Evolutionary conservation across 2,888 invertebrate genomes (phyloP).

Genomic region (Oxytorus armatus): DNA sequence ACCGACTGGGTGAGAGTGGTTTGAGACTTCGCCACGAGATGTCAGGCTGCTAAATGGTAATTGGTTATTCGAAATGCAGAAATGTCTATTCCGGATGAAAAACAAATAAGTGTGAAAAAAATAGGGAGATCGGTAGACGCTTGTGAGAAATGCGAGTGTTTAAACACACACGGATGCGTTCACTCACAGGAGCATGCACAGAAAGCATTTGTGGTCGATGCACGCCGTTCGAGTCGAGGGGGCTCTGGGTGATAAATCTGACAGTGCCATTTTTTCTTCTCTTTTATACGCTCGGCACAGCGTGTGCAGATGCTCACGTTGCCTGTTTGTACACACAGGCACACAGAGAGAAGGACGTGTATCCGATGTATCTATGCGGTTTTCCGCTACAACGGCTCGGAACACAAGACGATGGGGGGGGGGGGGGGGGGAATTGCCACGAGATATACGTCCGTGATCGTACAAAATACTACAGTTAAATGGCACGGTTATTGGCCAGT

Average conservation of each 20-base stretch:
- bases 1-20: too few relatives aligned
- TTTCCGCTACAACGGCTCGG: conserved; percentile 7
- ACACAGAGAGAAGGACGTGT: background rate
- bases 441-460: background rate
- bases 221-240: conserved; percentile 23
- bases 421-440: too few relatives aligned
- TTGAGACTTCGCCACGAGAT: too few relatives aligned
- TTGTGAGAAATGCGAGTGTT: background rate
- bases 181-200: background rate
- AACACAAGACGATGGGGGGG: conserved; percentile 1
- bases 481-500: background rate
- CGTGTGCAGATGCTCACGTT: conserved; percentile 32
- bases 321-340: conserved; percentile 35
- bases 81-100: background rate
- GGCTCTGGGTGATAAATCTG: conserved; percentile 57
- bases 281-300: background rate
- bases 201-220: conserved; percentile 35
- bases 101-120: background rate
- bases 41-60: too few relatives aligned
- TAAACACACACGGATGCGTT: background rate
- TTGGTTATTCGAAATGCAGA: background rate
- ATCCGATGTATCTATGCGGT: conserved; percentile 30
- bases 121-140: background rate
- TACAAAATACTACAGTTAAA: background rate
- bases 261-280: conserved; percentile 16